Percentiles rank a stretch among this genome's conserved stretches.
phyloP scores from a whole-genome alignment of 2,113 vertebrate genomes.

The Eubucco bourcierii region DNA sequence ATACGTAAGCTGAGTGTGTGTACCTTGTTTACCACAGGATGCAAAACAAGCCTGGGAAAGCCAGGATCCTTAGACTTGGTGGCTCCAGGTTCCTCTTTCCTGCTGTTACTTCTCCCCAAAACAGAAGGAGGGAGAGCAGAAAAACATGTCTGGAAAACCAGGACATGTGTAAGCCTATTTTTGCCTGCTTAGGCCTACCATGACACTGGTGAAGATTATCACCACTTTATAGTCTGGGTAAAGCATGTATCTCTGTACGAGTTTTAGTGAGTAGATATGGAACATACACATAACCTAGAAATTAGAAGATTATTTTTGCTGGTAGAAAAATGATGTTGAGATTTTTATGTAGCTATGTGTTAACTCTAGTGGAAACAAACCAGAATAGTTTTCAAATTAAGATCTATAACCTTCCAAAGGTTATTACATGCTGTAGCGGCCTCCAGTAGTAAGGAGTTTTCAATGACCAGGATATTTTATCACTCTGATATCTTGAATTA shows the following conservation, averaged over 20 bases:
- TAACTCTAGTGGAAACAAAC: neutral
- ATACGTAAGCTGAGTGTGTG: too few relatives aligned
- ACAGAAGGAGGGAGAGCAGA: too few relatives aligned
- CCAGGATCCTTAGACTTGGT: too few relatives aligned
- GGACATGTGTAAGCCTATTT: too few relatives aligned
- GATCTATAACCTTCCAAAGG: neutral
- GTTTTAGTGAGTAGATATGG: neutral
- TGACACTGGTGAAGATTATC: neutral
- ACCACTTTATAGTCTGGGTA: neutral
- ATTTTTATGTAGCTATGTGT: neutral
- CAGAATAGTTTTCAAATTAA: neutral
- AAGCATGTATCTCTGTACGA: neutral
- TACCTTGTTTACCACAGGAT: too few relatives aligned
- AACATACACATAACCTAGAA: accelerated
- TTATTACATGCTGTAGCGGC: neutral
- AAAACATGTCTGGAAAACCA: too few relatives aligned
- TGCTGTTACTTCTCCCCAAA: too few relatives aligned
- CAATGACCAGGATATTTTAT: neutral
- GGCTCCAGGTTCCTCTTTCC: too few relatives aligned
- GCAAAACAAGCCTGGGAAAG: too few relatives aligned
- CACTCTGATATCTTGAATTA: neutral
- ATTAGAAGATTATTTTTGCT: neutral
- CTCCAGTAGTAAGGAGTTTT: neutral
- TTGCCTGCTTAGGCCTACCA: too few relatives aligned
- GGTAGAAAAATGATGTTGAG: neutral